Base-by-base conservation (phyloP, 2,888 invertebrate species). In the Venustoraphidia nigricollis region DNA sequence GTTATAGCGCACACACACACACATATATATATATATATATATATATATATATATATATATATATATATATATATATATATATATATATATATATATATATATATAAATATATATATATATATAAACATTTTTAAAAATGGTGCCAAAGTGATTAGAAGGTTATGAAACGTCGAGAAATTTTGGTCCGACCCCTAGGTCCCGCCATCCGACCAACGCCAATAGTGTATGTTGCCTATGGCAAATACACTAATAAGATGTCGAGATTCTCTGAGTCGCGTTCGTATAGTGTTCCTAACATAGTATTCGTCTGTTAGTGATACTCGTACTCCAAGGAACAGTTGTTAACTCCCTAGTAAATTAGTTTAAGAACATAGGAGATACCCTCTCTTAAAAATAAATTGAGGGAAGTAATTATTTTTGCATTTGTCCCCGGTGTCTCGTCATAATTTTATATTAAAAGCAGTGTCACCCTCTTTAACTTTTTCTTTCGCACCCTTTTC, bases 361-460 rank as follows among this genome's bases (percentile, higher is more conserved):
- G 58, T 58, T 59, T 59, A 57, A 56, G 27, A 42, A 42, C 27
- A 34, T 34, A 42, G 27, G 27, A 27, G 27, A 27, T 27, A 27
- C 27, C 27, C 27, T 27, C 42, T 27, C 34, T 34, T 27, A 27
- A 55, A 57, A 58, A 56, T 57, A 57, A 57, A 59, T 58, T 58
- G 57, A 57, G 58, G 53, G 56, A 52, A 53, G 57, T 59, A 58
- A 60, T 60, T 59, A 59, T 60, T 60, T 58, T 58, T 59, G 57
- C 57, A 57, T 57, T 57, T 57, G 55, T 57, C 56, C 55, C 56
- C 46, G 47, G 53, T 47, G 54, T 48, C 47, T 50, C 47, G 52
- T 52, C 53, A 53, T 55, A 54, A 55, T 53, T 55, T 52, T 53
- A 53, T 51, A 55, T 55, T 55, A 55, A 53, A 55, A 51, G 52